Percentiles rank a stretch among this genome's conserved stretches.
These are phyloP conservation scores for Bombyx huttoni DNA, from an alignment of 2,888 invertebrate genomes.

Conservation along the genomic window DNA sequence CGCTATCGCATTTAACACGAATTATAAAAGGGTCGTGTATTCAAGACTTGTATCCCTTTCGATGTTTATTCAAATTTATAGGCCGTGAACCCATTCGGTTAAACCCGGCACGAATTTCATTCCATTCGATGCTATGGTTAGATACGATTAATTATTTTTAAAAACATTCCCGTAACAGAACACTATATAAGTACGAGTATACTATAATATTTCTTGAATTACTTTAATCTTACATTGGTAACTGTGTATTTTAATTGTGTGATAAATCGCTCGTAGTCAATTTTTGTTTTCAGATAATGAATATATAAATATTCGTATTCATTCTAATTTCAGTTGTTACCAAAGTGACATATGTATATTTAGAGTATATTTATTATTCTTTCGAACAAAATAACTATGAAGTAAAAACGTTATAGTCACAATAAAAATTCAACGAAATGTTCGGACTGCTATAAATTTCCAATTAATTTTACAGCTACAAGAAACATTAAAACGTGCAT, in stretches of 20 bases:
- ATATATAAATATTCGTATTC: no score
- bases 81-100: conserved; percentile 18
- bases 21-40: conserved; percentile 34
- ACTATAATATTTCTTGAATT: no score
- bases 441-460: background rate
- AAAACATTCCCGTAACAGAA: background rate
- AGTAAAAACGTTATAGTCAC: background rate
- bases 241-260: no score
- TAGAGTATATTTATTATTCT: background rate
- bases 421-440: background rate
- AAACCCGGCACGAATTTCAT: conserved; percentile 15
- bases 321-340: no score
- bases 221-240: no score
- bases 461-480: background rate
- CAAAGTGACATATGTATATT: no score
- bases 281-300: no score
- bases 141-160: conserved; percentile 3
- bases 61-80: conserved; percentile 33
- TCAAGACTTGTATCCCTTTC: conserved; percentile 3
- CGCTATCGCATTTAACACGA: conserved; percentile 18
- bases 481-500: background rate
- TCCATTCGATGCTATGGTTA: conserved; percentile 15
- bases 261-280: no score
- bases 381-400: background rate
- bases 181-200: no score